These are phyloP conservation scores for Acleris laterana DNA, from an alignment of 2,888 invertebrate species.

Conservation along the genomic window DNA sequence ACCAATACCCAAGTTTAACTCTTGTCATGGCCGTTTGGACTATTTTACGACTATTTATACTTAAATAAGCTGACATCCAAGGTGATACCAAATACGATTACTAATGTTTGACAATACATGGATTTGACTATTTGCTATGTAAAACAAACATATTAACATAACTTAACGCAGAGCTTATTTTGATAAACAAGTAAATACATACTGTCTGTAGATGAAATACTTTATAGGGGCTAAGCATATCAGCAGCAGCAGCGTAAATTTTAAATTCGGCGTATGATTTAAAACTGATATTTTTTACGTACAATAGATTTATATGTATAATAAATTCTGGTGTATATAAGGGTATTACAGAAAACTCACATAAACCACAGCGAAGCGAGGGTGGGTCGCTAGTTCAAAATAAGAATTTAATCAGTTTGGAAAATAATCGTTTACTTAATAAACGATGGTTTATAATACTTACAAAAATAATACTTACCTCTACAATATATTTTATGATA, in stretches of 20 bases:
- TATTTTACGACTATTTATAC: slow-evolving; percentile 25
- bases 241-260: not conserved
- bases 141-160: not conserved
- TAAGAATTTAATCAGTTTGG: too few relatives aligned
- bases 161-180: not conserved
- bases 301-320: too few relatives aligned
- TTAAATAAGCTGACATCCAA: slow-evolving; percentile 24
- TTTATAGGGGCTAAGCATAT: not conserved
- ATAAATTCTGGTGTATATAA: too few relatives aligned
- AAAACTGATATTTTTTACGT: too few relatives aligned
- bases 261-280: too few relatives aligned
- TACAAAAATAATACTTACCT: too few relatives aligned
- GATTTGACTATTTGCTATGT: slow-evolving; percentile 10
- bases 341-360: too few relatives aligned
- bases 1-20: slow-evolving; percentile 9
- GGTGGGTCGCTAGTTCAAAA: too few relatives aligned
- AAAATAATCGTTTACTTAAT: too few relatives aligned
- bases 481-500: too few relatives aligned
- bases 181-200: not conserved
- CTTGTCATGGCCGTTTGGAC: slow-evolving; percentile 20
- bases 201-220: not conserved
- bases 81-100: slow-evolving; percentile 22
- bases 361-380: too few relatives aligned
- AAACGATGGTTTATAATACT: too few relatives aligned
- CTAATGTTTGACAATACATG: slow-evolving; percentile 24